Base-by-base conservation (phyloP, 2,797 vertebrate genomes). In the Rhyacichthys aspro region DNA sequence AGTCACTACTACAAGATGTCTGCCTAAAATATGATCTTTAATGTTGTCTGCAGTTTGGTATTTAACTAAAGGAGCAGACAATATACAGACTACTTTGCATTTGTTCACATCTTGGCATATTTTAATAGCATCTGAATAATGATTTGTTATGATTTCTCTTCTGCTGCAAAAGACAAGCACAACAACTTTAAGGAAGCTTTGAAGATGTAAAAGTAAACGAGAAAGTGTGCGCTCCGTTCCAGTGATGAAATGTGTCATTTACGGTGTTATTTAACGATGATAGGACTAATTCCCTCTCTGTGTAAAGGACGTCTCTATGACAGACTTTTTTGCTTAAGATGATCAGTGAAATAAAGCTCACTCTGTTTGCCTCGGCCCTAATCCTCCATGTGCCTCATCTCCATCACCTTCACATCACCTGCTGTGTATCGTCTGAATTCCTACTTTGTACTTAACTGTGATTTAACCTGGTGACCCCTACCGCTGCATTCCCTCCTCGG, bases 291-390 rank as follows among this genome's bases (percentile, higher is more conserved):
- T 63, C 32, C 54, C 42, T 8, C 12, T 54, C 16, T 70, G 62
- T 55, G 18, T 74, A 72, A 80, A 80, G 67, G 74, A 59, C 52
- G 0, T 58, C 43, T 44, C 7, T 1, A 9, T 63, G 43, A 43
- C 36, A 10, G 56, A 63, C 38, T 61, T 63, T n/a, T 81, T 84
- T 82, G 45, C 63, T 65, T 47, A 62, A 39, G 47, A 64, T 39
- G 61, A 77, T 83, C 48, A 59, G 64, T 68, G 17, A 74, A 78
- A 76, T 69, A 68, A 55, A 56, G 47, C 36, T 50, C 5, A 37
- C 39, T 43, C 60, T 39, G 39, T 69, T 42, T 67, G 37, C 47
- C 59, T 70, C 49, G 14, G 1, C 37, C 18, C 45, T 79, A 74
- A 84, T 77, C 65, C 70, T 16, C 28, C 7, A 38, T 3, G n/a